Evolutionary conservation across 1,140 invertebrate species (phyloP), one percentile per base, ranked within the genome.

Genomic region (Drosophila azteca): DNA sequence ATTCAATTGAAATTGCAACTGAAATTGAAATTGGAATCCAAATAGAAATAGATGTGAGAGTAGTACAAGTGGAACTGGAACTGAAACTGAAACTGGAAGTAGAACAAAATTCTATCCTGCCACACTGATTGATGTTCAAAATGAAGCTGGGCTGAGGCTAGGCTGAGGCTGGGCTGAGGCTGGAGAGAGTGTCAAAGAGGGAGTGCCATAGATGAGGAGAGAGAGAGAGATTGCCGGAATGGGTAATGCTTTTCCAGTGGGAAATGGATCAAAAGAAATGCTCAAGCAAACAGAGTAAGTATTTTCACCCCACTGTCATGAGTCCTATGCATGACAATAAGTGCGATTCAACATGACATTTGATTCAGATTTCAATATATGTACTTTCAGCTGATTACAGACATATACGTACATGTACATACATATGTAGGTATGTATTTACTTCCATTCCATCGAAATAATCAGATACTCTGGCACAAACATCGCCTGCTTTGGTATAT

Each of bases 121-220:
- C 3, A 13, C 35, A 39, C 35, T 68, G 66, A 69, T 69, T 67
- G 66, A 69, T 67, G 62, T 46, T 67, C 50, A 8, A 6, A 53
- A 66, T 31, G 29, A 7, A 7, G 29, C 29, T 31, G 7, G 8
- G 54, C 62, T 20, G n/a, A n/a, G n/a, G n/a, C n/a, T n/a, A n/a
- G n/a, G n/a, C n/a, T 31, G 29, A 7, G 29, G 29, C 29, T 31
- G 7, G 8, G 54, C 62, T 20, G n/a, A n/a, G n/a, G n/a, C n/a
- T n/a, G n/a, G n/a, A 41, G 31, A n/a, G 35, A 68, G 15, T 29
- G 31, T 39, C 49, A 48, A 43, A 13, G 43, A 22, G 24, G 8
- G 43, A 43, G 22, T 26, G 26, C 58, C 5, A 20, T 22, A 17
- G 17, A n/a, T 26, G 29, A 48, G 46, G 9, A 51, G 39, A 29